These are phyloP conservation scores for Botia kubotai DNA, from an alignment of 2,797 vertebrate genomes.

Conservation along the genomic window DNA sequence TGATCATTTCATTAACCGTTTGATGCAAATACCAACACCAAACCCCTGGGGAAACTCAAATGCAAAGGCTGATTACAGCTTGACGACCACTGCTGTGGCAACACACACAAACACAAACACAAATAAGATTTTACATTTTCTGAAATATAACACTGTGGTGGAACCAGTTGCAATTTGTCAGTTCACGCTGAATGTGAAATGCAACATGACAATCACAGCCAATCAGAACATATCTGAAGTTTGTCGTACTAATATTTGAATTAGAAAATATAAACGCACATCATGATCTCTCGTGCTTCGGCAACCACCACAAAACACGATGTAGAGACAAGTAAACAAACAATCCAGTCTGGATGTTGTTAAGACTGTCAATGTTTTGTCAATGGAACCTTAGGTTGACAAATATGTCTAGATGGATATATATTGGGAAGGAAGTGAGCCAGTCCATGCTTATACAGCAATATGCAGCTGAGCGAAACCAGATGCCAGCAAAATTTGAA, in stretches of 20 bases:
- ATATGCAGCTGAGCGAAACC: not conserved
- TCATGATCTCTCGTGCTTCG: not conserved
- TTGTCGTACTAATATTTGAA: too few relatives aligned
- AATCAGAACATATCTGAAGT: not conserved
- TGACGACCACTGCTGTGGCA: conserved; percentile 9
- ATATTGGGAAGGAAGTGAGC: not conserved
- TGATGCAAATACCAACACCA: conserved; percentile 39
- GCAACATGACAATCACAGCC: not conserved
- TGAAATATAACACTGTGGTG: not conserved
- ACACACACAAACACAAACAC: not conserved
- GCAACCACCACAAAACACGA: not conserved
- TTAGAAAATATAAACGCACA: not conserved
- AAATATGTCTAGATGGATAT: not conserved
- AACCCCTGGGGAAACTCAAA: conserved; percentile 11
- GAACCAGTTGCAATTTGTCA: too few relatives aligned
- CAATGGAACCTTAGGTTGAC: conserved; percentile 3
- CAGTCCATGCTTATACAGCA: conserved; percentile 24
- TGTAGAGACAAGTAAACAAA: not conserved
- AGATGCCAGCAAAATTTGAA: not conserved
- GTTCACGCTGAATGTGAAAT: not conserved
- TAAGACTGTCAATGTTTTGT: not conserved
- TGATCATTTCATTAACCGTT: conserved; percentile 28
- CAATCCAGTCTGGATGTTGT: not conserved
- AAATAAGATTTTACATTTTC: not conserved
- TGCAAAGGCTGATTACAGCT: conserved; percentile 31